Evolutionary conservation across 2,797 vertebrate species (phyloP).

Genomic region (Poeciliopsis presidionis): DNA sequence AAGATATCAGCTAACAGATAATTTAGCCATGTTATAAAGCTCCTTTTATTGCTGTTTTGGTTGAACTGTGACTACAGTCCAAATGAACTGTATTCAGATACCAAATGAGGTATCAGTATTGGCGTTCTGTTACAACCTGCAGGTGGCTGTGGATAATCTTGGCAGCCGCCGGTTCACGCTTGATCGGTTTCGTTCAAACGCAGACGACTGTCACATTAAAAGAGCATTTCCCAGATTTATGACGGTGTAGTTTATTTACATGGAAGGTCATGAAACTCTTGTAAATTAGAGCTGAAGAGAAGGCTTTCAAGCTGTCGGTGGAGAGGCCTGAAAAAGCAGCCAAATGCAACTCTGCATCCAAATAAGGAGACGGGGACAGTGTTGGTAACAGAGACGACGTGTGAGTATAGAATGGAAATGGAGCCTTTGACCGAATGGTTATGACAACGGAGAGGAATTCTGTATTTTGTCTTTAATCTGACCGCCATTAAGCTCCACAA

Average conservation of each 20-base stretch:
- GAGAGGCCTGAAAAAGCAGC: conserved; percentile 3
- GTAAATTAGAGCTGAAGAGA: conserved; percentile 10
- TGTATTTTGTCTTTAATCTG: conserved; percentile 22
- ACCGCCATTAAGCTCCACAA: conserved; percentile 4
- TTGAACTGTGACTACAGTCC: conserved; percentile 21
- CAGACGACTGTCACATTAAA: not conserved
- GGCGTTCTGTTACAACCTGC: conserved; percentile 11
- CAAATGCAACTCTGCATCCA: conserved; percentile 26
- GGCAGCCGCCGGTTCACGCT: not conserved
- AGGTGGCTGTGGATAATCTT: not conserved
- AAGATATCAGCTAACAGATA: not conserved
- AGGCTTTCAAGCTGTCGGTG: conserved; percentile 29
- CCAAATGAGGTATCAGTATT: conserved; percentile 8
- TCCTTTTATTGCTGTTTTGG: conserved; percentile 15
- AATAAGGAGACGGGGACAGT: conserved; percentile 48
- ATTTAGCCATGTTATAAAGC: not conserved
- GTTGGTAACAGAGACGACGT: conserved; percentile 12
- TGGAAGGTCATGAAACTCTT: not conserved
- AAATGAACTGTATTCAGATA: conserved; percentile 21
- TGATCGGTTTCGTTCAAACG: not conserved
- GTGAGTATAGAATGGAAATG: conserved; percentile 22
- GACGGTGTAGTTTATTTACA: not conserved
- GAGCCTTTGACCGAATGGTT: conserved; percentile 14
- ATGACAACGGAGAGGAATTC: conserved; percentile 4
- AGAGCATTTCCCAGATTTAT: conserved; percentile 1